Conservation (phyloP, 2,113 vertebrate genomes). For the Chaetura pelagica region DNA sequence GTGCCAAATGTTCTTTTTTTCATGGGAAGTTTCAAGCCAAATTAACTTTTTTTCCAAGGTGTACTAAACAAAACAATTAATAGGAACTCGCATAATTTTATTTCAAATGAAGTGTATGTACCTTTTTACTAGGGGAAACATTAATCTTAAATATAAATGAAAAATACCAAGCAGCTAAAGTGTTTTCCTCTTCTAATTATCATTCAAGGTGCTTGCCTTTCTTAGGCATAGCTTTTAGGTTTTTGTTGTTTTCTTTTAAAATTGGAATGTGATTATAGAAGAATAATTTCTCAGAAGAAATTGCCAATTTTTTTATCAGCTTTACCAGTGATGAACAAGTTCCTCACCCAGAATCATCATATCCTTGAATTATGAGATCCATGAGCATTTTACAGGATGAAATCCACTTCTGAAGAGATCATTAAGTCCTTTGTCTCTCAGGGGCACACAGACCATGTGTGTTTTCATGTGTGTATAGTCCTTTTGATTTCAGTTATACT, state of each 20-base stretch:
- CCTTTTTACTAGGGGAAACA: not conserved
- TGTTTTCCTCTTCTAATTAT: not conserved
- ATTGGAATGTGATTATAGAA: not conserved
- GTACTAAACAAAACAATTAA: not conserved
- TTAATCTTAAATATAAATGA: not conserved
- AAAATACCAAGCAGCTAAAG: not conserved
- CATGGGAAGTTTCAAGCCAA: not conserved
- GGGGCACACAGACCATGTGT: not conserved
- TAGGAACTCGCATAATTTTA: not conserved
- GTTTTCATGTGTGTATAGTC: not conserved
- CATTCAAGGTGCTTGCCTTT: not conserved
- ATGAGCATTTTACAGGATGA: not conserved
- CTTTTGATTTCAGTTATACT: constrained; percentile 8
- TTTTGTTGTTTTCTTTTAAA: not conserved
- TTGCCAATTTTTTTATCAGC: not conserved
- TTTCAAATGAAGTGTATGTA: not conserved
- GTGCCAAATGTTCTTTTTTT: not conserved
- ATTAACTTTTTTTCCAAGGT: not conserved
- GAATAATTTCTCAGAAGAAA: not conserved
- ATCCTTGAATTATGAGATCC: not conserved
- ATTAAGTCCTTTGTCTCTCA: constrained; percentile 6
- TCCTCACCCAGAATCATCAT: not conserved
- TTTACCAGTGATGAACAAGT: not conserved
- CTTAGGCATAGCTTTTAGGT: not conserved
- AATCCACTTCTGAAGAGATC: not conserved